Percentiles rank a stretch among this genome's conserved stretches.
These are phyloP conservation scores for Chiloscyllium punctatum DNA, from an alignment of 2,797 vertebrate species.

Conservation along the genomic window DNA sequence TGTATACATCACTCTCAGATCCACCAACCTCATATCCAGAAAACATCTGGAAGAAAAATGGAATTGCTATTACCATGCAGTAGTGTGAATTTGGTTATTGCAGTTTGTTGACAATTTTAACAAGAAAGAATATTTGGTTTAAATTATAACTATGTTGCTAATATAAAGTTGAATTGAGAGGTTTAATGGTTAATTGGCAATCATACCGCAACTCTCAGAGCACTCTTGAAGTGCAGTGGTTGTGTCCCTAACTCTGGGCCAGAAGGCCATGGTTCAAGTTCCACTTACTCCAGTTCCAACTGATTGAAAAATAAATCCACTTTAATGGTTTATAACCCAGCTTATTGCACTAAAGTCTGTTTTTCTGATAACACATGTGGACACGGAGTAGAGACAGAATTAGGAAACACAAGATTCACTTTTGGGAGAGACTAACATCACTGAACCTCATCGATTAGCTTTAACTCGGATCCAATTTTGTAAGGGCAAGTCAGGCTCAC, in stretches of 20 bases:
- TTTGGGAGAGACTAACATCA: neutral
- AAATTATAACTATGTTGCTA: neutral
- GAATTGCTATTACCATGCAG: neutral
- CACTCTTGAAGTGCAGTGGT: no score
- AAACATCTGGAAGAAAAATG: constrained; percentile 4
- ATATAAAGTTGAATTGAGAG: neutral
- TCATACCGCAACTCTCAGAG: neutral
- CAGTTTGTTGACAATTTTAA: neutral
- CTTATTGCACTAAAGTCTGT: neutral
- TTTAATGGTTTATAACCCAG: neutral
- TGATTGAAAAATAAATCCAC: neutral
- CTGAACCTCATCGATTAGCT: neutral
- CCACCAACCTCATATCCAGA: neutral
- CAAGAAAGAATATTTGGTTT: neutral
- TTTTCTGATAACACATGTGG: neutral
- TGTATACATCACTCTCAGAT: constrained; percentile 48
- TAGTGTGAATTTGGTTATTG: neutral
- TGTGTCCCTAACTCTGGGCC: no score
- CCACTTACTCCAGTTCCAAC: no score
- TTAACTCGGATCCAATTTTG: neutral
- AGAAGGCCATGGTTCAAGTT: neutral
- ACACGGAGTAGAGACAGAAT: neutral
- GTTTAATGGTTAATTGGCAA: neutral
- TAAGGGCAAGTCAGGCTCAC: neutral
- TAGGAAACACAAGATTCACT: neutral